Base-by-base conservation (phyloP, 23 tunicate genomes). In the Oikopleura albicans region DNA sequence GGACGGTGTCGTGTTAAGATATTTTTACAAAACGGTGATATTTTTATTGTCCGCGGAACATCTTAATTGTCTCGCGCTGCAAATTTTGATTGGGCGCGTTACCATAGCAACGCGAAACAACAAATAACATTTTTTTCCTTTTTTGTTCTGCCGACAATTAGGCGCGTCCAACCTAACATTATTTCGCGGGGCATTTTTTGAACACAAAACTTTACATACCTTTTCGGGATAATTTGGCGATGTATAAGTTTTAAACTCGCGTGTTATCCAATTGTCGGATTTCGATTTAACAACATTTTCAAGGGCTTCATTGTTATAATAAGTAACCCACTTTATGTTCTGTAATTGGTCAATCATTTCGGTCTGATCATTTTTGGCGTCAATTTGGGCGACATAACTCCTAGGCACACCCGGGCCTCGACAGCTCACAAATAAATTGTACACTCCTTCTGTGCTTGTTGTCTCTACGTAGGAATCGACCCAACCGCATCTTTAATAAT, bases 351-450 rank as follows among this genome's bases (percentile, higher is more conserved):
- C 22, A 12, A 8, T 12, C 63, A 49, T 49, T 8, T 49, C 63
- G 12, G 12, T 22, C 12, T 49, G 16, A 49, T 49, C 22, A 49
- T 49, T 22, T 8, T 49, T 12, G 22, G 63, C 22, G 63, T 8
- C 63, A 49, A 49, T 8, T 49, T 49, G 16, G 12, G 63, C 63
- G 12, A 31, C 79, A 2, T 16, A 27, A 2, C 37, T 71, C 34
- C 28, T 29, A 2, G 79, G 79, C 2, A 71, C 79, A 22, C 79
- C 79, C 2, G 79, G 79, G 28, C 79, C 79, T 71, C 79, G 27
- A 37, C 79, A 71, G 35, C 36, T 16, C 4, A 29, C 79, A 4
- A 71, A 22, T 2, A 71, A 12, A 71, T 12, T 71, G 79, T 71
- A 71, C 37, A 2, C 37, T 2, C 4, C 31, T 12, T 27, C 79